Base-by-base conservation (phyloP, 2,888 invertebrate species). In the Brachypalpus laphriformis region DNA sequence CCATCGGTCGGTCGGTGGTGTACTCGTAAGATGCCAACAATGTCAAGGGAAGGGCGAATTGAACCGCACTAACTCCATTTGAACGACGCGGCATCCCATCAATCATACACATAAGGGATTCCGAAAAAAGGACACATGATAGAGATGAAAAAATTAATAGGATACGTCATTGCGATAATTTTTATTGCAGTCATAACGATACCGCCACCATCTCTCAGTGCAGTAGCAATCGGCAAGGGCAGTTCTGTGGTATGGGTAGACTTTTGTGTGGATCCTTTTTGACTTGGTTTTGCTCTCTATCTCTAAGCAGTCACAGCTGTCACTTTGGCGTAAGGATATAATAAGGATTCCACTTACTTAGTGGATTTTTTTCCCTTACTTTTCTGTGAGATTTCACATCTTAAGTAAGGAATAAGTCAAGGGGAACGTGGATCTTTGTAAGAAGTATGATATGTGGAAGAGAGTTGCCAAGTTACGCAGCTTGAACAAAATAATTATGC, bases 161-260 rank as follows among this genome's bases (percentile, higher is more conserved):
- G 85, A 85, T 85, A 85, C 81, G 85, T 85, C 85, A 85, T 85
- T 85, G 85, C 85, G 85, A 85, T 85, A 85, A 85, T 81, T 85
- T 85, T 85, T 85, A 85, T 85, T 85, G 81, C 85, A 85, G 75
- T 85, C 85, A 81, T 81, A 81, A 81, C 59, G 71, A 75, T 63
- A 49, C 25, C 54, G 40, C 61, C 47, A 34, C 51, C 25, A 37
- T 42, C 18, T 31, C 45, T 40, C 72, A 65, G 68, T 81, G 81
- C 75, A 74, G 74, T 57, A 45, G 70, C 70, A 82, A 49, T 75
- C 68, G 57, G 57, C 42, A 63, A 63, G 70, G 68, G 40, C 68
- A 75, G 42, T 16, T 8, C n/a, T 2, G 40, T 20, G 49, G 75
- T 47, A 59, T 56, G 75, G 42, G 51, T 22, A 20, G 45, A 25